Percentiles rank a stretch among this genome's conserved stretches.
These are phyloP conservation scores for Heteromurus nitidus DNA, from an alignment of 2,888 invertebrate genomes.

Conservation along the genomic window DNA sequence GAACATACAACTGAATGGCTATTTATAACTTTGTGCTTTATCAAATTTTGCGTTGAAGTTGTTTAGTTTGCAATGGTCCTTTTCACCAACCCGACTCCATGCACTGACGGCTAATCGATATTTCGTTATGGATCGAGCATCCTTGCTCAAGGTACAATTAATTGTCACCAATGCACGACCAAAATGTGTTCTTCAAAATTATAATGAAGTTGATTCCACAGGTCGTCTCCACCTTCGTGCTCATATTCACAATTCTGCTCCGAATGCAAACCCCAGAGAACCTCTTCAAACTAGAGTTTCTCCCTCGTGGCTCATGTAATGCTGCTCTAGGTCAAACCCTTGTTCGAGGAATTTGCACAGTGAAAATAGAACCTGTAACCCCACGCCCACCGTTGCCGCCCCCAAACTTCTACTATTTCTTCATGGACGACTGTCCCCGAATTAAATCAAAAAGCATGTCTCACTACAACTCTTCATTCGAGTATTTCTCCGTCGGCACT, in stretches of 20 bases:
- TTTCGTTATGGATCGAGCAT: slow-evolving; percentile 15
- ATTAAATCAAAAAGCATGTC: no score
- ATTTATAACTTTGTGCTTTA: neutral
- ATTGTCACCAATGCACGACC: neutral
- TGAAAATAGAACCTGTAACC: neutral
- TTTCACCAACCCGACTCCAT: slow-evolving; percentile 11
- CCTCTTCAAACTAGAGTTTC: neutral
- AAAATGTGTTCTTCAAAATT: neutral
- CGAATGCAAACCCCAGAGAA: neutral
- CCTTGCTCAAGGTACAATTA: neutral
- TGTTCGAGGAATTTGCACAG: slow-evolving; percentile 19
- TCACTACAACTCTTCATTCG: no score
- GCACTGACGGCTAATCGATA: slow-evolving; percentile 31
- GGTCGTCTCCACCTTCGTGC: neutral
- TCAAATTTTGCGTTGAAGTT: neutral
- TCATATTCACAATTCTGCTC: slow-evolving; percentile 17
- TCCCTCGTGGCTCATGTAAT: neutral
- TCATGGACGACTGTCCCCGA: neutral
- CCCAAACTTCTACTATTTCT: neutral
- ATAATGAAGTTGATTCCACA: no score
- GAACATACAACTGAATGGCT: neutral
- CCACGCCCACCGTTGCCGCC: neutral
- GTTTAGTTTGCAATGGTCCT: slow-evolving; percentile 37
- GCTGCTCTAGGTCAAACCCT: slow-evolving; percentile 13
- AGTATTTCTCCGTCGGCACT: neutral